Evolutionary conservation across 2,113 vertebrate species (phyloP), one percentile per base, ranked within the genome.

Genomic region (Elephas maximus): DNA sequence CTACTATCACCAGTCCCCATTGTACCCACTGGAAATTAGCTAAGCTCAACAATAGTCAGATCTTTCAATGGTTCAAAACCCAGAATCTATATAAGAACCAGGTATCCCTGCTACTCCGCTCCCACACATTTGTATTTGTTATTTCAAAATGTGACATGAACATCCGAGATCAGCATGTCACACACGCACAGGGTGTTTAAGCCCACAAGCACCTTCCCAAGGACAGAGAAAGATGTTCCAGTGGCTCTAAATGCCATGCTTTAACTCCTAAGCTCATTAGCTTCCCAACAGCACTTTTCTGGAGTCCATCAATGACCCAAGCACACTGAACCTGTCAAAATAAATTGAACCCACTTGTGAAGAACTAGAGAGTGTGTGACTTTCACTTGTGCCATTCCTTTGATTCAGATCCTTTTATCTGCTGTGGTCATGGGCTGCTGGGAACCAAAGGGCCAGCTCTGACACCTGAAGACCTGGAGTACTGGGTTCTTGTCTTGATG

Each of bases 281-380:
- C 57, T 88, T 94, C 88, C 86, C 51, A 28, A 45, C 14, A 45
- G 23, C 67, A n/a, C 71, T 83, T 41, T 8, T 14, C 12, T 8
- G 53, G 45, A 85, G 76, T 88, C 81, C 51, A 45, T 67, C 63
- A 60, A 81, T n/a, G 51, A 96, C 81, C 89, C 80, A 93, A 65
- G 81, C 45, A 83, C 1, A 76, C 23, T 18, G 45, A 67, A 85
- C 67, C 71, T 87, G 48, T 62, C n/a, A 87, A 96, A 88, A 83
- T 51, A 53, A 87, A 77, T 65, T 78, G 57, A 76, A 94, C 17
- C 24, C 24, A 60, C 80, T 51, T 62, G 51, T 86, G 24, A 84
- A 91, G 62, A 71, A 41, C 71, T 44, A 45, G 28, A 71, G 37
- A 93, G 63, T n/a, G 37, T 6, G 17, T 23, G 84, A n/a, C 30